phyloP scores from a whole-genome alignment of 2,888 invertebrate species.

The Tiliacea aurago region DNA sequence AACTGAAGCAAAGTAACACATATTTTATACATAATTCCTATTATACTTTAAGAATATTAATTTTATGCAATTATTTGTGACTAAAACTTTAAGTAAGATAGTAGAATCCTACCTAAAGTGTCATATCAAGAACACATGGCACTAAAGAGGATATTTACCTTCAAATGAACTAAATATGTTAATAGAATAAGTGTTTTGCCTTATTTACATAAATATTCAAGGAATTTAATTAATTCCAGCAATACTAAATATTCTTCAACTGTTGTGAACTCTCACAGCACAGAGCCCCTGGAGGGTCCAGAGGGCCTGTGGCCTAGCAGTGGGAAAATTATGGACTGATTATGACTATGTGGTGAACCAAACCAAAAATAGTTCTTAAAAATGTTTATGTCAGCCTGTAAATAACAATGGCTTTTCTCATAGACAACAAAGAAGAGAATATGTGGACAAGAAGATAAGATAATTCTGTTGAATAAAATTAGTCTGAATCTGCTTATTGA shows the following conservation, averaged over 20 bases:
- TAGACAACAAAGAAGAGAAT: background rate
- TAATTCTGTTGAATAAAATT: background rate
- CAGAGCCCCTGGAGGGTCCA: too few species aligned
- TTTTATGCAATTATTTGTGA: background rate
- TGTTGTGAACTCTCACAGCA: background rate
- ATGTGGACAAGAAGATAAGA: background rate
- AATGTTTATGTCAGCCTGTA: background rate
- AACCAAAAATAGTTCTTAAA: background rate
- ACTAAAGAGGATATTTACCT: constrained; percentile 15
- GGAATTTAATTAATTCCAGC: constrained; percentile 3
- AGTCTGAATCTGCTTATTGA: background rate
- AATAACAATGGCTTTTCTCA: background rate
- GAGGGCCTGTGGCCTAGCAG: too few species aligned
- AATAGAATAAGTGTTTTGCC: constrained; percentile 12
- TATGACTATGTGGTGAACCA: background rate
- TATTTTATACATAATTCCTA: background rate
- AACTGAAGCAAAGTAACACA: background rate
- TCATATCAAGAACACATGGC: constrained; percentile 1
- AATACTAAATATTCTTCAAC: constrained; percentile 2
- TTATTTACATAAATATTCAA: constrained; percentile 38
- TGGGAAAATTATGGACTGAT: background rate
- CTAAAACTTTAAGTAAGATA: background rate
- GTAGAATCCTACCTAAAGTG: too few species aligned
- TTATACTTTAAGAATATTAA: background rate
- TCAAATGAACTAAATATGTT: constrained; percentile 26